Conservation (phyloP, 2,797 vertebrate species). For the Lithobates sylvaticus region DNA sequence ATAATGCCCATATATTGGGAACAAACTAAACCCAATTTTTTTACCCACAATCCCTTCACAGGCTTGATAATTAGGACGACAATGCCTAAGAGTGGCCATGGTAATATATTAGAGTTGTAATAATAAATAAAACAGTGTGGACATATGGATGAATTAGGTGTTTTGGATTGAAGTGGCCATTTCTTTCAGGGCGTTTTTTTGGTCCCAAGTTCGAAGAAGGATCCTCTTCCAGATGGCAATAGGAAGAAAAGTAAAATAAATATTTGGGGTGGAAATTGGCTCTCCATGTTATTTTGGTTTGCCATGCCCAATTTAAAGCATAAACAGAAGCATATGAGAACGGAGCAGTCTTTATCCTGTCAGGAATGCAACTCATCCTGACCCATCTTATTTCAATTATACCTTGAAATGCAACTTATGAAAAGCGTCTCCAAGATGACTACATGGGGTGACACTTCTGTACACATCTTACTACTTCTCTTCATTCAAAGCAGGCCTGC, state of each 20-base stretch:
- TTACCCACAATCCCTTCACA: no score
- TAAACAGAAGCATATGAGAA: neutral
- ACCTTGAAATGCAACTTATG: conserved; percentile 12
- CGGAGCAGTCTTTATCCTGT: neutral
- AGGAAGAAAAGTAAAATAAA: neutral
- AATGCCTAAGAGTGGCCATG: no score
- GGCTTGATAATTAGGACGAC: no score
- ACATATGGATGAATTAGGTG: neutral
- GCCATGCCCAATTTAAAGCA: neutral
- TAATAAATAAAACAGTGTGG: neutral
- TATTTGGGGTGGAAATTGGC: conserved; percentile 10
- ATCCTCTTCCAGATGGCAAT: neutral
- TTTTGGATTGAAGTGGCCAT: neutral
- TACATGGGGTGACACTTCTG: conserved; percentile 11
- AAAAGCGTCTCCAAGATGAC: conserved; percentile 1
- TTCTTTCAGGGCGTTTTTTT: neutral
- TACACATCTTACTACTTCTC: conserved; percentile 2
- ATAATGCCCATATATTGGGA: no score
- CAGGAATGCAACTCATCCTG: conserved; percentile 13
- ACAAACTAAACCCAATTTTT: no score
- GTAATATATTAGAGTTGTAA: no score
- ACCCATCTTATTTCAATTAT: conserved; percentile 32
- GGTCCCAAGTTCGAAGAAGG: neutral
- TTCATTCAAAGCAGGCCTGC: neutral
- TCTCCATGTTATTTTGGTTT: neutral